phyloP scores from a whole-genome alignment of 2,113 vertebrate genomes.

The Lota lota region DNA sequence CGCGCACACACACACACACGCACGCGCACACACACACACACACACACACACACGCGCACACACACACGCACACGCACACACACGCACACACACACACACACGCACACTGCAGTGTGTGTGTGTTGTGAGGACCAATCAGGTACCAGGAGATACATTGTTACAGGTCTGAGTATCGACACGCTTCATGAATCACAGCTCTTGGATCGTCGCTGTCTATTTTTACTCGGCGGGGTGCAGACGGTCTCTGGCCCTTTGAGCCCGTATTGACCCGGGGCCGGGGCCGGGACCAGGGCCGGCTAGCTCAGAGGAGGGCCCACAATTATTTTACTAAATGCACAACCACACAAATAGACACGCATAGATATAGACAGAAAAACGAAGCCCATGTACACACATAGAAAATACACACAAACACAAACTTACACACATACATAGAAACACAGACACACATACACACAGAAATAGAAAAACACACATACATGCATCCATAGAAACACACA shows the following conservation, averaged over 20 bases:
- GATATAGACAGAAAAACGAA: slow-evolving; percentile 8
- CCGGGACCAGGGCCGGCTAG: slow-evolving; percentile 6
- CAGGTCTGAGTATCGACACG: slow-evolving; percentile 64
- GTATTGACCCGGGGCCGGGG: slow-evolving; percentile 49
- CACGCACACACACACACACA: no score
- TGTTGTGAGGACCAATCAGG: slow-evolving; percentile 39
- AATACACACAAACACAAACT: no score
- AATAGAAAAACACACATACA: no score
- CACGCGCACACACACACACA: no score
- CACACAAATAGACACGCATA: slow-evolving; percentile 17
- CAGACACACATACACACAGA: no score
- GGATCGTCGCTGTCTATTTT: slow-evolving; percentile 71
- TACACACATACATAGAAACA: no score
- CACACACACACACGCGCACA: no score
- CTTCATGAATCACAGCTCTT: slow-evolving; percentile 71
- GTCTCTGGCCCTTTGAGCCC: slow-evolving; percentile 39
- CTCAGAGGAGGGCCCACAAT: slow-evolving; percentile 25
- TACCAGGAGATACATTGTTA: slow-evolving; percentile 43
- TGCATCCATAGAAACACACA: no score
- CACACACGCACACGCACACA: no score
- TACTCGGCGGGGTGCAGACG: slow-evolving; percentile 50
- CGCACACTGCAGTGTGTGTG: no score
- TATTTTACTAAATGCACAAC: slow-evolving; percentile 28
- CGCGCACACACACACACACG: no score
- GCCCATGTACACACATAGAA: not conserved